Base-by-base conservation (phyloP, 2,888 invertebrate genomes). In the Adelphocoris suturalis region DNA sequence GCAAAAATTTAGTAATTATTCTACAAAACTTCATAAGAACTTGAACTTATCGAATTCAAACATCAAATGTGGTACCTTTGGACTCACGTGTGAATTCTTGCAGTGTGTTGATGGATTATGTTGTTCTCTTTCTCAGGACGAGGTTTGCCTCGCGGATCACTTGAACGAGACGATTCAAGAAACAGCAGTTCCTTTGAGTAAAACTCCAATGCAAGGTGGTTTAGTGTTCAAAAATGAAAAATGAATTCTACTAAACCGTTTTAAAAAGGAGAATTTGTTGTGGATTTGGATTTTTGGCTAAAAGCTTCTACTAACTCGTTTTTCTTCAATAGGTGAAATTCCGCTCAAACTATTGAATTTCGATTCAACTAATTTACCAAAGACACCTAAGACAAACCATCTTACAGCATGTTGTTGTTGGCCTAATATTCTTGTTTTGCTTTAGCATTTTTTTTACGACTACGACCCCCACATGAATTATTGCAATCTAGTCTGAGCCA, bases 81-180 rank as follows among this genome's bases (percentile, higher is more conserved):
- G 52, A 52, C 16, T 52, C 11, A 5, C 2, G 16, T 16, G 52
- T 7, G 9, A 61, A 61, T 52, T 52, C 52, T 14, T 52, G 16
- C 61, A 61, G 9, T 3, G 5, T 61, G 19, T 3, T 61, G 2
- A 61, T 9, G 19, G 1, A 61, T n/a, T 13, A 57, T 23, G 19
- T 61, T 19, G n/a, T 68, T 68, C 11, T 68, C 23, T 68, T 68
- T 13, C 27, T 7, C 68, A 68, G 68, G 68, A 13, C 68, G 68
- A 7, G 68, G 68, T 68, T 68, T 68, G 27, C 68, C 68, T 23
- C 68, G 23, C 11, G 68, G 68, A 68, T 68, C 68, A 23, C 68
- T 68, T 4, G 23, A 68, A 68, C 68, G 27, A 27, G 68, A 68
- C 68, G 68, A 27, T 68, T 68, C 68, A 19, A 68, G 68, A 68